Evolutionary conservation across 1,140 invertebrate genomes (phyloP).

Genomic region (Epicauta chinensis): DNA sequence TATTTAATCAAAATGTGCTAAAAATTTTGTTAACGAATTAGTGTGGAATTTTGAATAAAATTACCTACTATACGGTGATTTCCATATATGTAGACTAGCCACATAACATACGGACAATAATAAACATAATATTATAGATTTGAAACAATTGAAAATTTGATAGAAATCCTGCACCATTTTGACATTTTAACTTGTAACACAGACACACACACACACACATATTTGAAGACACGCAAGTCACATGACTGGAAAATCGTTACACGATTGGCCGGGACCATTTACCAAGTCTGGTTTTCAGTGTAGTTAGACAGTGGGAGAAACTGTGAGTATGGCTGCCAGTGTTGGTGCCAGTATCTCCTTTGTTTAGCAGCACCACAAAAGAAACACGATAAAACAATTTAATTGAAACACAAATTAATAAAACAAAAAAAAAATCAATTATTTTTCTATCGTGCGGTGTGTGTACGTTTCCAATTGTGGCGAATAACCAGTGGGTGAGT

Average conservation of each 20-base stretch:
- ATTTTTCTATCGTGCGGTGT: slow-evolving; percentile 7
- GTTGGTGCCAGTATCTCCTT: slow-evolving; percentile 55
- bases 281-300: neutral
- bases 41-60: slow-evolving; percentile 9
- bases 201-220: too few relatives aligned
- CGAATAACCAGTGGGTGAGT: slow-evolving; percentile 19
- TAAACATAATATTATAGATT: slow-evolving; percentile 57
- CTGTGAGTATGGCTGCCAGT: slow-evolving; percentile 60
- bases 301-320: slow-evolving; percentile 30
- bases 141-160: slow-evolving; percentile 36
- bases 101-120: slow-evolving; percentile 70
- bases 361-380: slow-evolving; percentile 45
- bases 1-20: too few relatives aligned
- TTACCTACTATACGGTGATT: slow-evolving; percentile 63
- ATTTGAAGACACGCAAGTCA: too few relatives aligned
- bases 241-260: slow-evolving; percentile 27
- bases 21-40: too few relatives aligned
- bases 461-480: too few relatives aligned
- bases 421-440: slow-evolving; percentile 44
- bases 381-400: too few relatives aligned
- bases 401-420: too few relatives aligned
- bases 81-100: slow-evolving; percentile 79
- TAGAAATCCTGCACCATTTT: slow-evolving; percentile 42
- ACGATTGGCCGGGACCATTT: slow-evolving; percentile 29
- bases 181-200: slow-evolving; percentile 33